phyloP scores from a whole-genome alignment of 2,888 invertebrate genomes.

The Athetis lepigone region DNA sequence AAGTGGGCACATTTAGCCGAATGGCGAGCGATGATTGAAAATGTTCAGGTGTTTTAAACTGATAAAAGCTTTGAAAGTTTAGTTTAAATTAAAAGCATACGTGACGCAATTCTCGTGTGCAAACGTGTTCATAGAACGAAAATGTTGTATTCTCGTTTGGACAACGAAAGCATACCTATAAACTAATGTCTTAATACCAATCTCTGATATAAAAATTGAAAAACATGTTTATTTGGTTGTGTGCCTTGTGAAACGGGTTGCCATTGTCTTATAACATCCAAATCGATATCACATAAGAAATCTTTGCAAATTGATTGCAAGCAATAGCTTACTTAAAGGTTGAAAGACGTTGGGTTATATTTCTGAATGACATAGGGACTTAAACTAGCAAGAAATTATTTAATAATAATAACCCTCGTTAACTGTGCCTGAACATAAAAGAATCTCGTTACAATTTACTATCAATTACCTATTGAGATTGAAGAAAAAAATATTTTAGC shows the following conservation, averaged over 20 bases:
- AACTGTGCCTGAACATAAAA: conserved; percentile 17
- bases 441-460: conserved; percentile 18
- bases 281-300: conserved; percentile 35
- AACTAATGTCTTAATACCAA: conserved; percentile 28
- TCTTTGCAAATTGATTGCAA: conserved; percentile 39
- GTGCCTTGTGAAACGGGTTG: conserved; percentile 32
- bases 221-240: conserved; percentile 29
- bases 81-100: conserved; percentile 52
- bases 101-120: conserved; percentile 50
- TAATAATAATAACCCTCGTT: conserved; percentile 17
- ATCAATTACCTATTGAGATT: conserved; percentile 1
- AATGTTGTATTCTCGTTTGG: conserved; percentile 43
- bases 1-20: conserved; percentile 34
- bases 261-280: conserved; percentile 43
- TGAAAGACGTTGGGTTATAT: conserved; percentile 8
- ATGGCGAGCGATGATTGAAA: conserved; percentile 51
- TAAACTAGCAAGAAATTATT: conserved; percentile 17
- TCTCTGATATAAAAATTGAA: conserved; percentile 37
- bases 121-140: conserved; percentile 44
- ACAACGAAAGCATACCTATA: conserved; percentile 29
- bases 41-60: conserved; percentile 51
- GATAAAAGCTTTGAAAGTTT: conserved; percentile 40
- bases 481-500: conserved; percentile 7
- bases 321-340: too few species aligned
- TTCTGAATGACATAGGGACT: conserved; percentile 12